phyloP scores from a whole-genome alignment of 2,113 vertebrate species.

The Trochalopteron elliotii region DNA sequence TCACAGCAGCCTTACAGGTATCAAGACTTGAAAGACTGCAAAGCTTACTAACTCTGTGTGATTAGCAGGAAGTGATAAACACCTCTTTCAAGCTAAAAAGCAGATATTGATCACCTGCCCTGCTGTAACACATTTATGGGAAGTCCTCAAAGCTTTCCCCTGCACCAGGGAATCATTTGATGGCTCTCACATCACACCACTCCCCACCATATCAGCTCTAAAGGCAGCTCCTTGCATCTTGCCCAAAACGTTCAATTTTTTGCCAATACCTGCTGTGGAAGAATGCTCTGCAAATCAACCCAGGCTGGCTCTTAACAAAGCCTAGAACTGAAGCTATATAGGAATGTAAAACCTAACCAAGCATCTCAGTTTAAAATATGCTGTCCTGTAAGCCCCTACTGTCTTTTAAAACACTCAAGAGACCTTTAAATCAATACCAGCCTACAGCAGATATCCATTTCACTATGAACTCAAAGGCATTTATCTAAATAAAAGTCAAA shows the following conservation, averaged over 20 bases:
- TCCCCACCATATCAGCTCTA: background rate
- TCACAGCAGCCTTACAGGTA: background rate
- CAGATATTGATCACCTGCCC: background rate
- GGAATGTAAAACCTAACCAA: slow-evolving; percentile 28
- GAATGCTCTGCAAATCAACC: background rate
- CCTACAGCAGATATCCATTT: slow-evolving; percentile 74
- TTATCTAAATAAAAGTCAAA: slow-evolving; percentile 85
- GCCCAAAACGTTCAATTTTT: background rate
- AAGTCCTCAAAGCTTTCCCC: background rate
- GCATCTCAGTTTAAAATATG: slow-evolving; percentile 35
- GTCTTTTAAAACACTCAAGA: slow-evolving; percentile 70
- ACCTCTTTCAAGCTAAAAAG: background rate
- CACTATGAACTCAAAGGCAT: slow-evolving; percentile 75
- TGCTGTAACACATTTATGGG: background rate
- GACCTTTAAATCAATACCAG: slow-evolving; percentile 81
- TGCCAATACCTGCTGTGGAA: background rate
- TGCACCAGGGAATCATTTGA: background rate
- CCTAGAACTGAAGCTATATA: background rate
- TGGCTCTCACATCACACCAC: background rate
- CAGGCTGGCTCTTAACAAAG: background rate
- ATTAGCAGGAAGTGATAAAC: background rate
- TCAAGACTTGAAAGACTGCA: background rate
- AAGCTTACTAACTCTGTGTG: background rate
- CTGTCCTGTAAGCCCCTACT: slow-evolving; percentile 42
- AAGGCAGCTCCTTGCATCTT: background rate